These are phyloP conservation scores for Columba janthina DNA, from an alignment of 2,113 vertebrate genomes.

Conservation along the genomic window DNA sequence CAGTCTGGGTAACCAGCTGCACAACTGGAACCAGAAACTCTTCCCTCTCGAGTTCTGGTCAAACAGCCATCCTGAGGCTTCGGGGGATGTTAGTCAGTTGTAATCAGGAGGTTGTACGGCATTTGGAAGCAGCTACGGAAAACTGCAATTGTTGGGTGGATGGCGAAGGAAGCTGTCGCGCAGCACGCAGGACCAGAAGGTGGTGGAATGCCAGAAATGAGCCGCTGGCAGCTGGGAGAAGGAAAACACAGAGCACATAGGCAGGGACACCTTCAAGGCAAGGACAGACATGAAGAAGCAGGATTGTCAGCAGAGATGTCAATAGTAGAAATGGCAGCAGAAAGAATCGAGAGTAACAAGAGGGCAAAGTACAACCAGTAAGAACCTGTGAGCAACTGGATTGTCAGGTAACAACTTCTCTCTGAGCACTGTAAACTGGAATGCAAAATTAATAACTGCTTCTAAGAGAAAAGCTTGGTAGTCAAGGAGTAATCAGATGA, in stretches of 20 bases:
- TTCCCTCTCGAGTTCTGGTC: background rate
- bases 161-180: background rate
- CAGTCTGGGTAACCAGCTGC: fast-evolving
- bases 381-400: background rate
- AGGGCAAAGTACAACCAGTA: background rate
- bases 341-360: background rate
- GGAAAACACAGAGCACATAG: fast-evolving
- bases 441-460: background rate
- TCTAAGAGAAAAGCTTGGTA: background rate
- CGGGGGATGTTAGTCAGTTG: too few relatives aligned
- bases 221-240: background rate
- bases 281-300: background rate
- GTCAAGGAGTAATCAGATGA: background rate
- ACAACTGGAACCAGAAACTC: fast-evolving
- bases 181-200: background rate
- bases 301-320: background rate
- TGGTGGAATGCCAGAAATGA: background rate
- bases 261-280: background rate
- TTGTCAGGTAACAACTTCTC: background rate
- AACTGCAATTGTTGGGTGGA: fast-evolving
- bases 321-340: background rate
- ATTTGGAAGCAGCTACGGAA: background rate
- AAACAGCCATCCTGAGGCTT: fast-evolving
- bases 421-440: background rate
- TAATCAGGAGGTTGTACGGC: fast-evolving